Evolutionary conservation across 2,888 invertebrate genomes (phyloP).

Genomic region (Aplocera efformata): DNA sequence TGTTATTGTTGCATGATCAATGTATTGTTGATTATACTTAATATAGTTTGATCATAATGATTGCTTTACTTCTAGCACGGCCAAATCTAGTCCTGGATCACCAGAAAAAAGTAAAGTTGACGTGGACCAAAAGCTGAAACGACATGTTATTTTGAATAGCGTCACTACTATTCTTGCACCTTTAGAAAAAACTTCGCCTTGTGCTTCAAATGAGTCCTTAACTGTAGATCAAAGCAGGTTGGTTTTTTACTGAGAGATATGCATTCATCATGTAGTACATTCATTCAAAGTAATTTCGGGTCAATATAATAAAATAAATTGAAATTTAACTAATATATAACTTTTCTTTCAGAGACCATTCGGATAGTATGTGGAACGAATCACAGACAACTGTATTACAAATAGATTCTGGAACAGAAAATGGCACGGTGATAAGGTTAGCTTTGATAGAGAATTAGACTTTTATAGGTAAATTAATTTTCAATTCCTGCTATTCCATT

Average conservation of each 20-base stretch:
- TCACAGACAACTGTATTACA: conserved; percentile 92
- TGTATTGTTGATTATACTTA: conserved; percentile 1
- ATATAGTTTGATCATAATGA: not conserved
- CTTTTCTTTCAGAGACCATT: conserved; percentile 83
- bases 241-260: not conserved
- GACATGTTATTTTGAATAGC: conserved; percentile 50
- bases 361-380: conserved; percentile 94
- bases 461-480: not conserved
- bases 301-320: too few species aligned
- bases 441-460: not conserved
- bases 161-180: conserved; percentile 61
- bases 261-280: not conserved
- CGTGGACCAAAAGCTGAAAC: conserved; percentile 53
- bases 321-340: too few species aligned
- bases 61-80: conserved; percentile 55
- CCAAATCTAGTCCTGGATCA: conserved; percentile 84
- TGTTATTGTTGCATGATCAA: conserved; percentile 15
- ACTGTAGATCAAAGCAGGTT: conserved; percentile 86
- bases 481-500: not conserved
- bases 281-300: conserved; percentile 8
- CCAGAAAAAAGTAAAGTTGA: conserved; percentile 63
- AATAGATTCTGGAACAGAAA: conserved; percentile 85
- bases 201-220: conserved; percentile 91
- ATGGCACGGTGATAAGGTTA: conserved; percentile 80
- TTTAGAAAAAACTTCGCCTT: conserved; percentile 83